phyloP scores from a whole-genome alignment of 2,113 vertebrate genomes.

The Anguilla rostrata region DNA sequence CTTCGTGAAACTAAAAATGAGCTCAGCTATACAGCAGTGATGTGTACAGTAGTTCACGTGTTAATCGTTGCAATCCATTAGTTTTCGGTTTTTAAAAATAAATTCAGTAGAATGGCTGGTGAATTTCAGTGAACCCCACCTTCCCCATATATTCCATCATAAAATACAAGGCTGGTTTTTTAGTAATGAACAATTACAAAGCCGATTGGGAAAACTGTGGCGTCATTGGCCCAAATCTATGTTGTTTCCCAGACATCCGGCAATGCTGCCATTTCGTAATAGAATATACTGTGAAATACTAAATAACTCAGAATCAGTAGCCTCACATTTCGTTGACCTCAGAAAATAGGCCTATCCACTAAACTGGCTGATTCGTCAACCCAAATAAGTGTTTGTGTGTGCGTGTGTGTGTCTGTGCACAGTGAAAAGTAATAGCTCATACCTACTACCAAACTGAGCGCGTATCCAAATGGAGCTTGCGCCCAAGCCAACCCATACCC shows the following conservation, averaged over 20 bases:
- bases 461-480: conserved; percentile 95
- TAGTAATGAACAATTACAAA: too few species aligned
- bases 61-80: background rate
- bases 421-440: conserved; percentile 18
- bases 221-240: too few species aligned
- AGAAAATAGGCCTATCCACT: background rate
- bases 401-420: too few species aligned
- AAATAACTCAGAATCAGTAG: background rate
- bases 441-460: conserved; percentile 93
- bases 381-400: too few species aligned
- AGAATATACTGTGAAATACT: background rate
- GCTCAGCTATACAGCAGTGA: background rate
- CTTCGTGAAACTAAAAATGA: background rate
- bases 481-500: conserved; percentile 91
- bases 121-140: background rate
- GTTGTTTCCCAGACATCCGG: too few species aligned
- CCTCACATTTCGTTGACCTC: background rate
- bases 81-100: background rate
- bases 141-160: background rate
- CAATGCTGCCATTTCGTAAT: too few species aligned
- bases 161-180: too few species aligned
- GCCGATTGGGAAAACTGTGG: too few species aligned
- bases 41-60: background rate
- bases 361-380: too few species aligned
- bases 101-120: background rate